These are phyloP conservation scores for Eristalinus aeneus DNA, from an alignment of 2,888 invertebrate species.

Conservation along the genomic window DNA sequence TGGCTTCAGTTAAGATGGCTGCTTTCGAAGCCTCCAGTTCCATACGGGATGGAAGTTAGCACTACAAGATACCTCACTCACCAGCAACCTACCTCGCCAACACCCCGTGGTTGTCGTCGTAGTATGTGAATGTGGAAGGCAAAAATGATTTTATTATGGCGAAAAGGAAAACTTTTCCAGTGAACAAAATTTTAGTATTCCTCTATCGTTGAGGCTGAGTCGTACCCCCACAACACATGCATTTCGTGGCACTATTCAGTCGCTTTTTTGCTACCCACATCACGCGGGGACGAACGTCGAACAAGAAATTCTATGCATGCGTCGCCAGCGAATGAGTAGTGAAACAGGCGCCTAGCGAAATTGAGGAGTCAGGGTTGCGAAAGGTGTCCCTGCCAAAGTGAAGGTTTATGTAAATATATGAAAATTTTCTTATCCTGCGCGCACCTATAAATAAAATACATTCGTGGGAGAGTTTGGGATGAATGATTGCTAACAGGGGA, in stretches of 20 bases:
- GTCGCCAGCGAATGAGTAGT: not conserved
- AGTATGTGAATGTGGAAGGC: conserved; percentile 26
- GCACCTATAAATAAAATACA: conserved; percentile 57
- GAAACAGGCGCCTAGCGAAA: not conserved
- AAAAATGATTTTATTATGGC: conserved; percentile 45
- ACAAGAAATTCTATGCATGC: conserved; percentile 35
- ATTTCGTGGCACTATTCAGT: not conserved
- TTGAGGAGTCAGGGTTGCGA: not conserved
- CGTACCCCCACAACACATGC: not conserved
- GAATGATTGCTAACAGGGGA: conserved; percentile 49
- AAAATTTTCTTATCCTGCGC: conserved; percentile 39
- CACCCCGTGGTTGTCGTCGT: not conserved
- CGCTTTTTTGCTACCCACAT: not conserved
- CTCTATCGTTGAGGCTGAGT: conserved; percentile 27
- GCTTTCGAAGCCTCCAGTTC: conserved; percentile 12
- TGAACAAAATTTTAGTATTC: conserved; percentile 45
- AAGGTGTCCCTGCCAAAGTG: conserved; percentile 31
- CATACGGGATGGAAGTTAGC: conserved; percentile 27
- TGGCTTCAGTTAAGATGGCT: conserved; percentile 4
- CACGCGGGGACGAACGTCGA: not conserved
- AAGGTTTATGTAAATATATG: conserved; percentile 43
- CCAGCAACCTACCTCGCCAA: too few species aligned
- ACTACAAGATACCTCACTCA: not conserved
- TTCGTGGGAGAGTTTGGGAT: conserved; percentile 34
- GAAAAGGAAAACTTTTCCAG: conserved; percentile 44